Percentiles rank a stretch among this genome's conserved stretches.
These are phyloP conservation scores for Holothuria glaberrima DNA, from an alignment of 35 echinoderm and acorn worm genomes.

Conservation along the genomic window DNA sequence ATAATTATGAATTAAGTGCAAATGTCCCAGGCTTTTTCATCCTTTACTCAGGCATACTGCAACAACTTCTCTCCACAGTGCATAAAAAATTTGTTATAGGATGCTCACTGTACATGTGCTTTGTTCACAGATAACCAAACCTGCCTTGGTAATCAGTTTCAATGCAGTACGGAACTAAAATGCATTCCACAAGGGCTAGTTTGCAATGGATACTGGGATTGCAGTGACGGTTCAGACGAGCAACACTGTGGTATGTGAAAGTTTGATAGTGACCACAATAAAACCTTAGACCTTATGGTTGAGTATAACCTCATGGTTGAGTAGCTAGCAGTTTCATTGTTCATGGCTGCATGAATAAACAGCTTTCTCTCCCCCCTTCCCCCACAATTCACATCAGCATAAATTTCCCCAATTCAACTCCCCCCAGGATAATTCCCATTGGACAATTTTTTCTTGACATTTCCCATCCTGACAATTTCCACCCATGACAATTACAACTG, in stretches of 20 bases:
- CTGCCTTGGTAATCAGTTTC: slow-evolving; percentile 3
- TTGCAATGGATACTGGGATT: slow-evolving; percentile 90
- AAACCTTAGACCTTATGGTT: too few relatives aligned
- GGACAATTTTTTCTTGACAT: too few relatives aligned
- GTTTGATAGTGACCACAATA: background rate
- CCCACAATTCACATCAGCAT: too few relatives aligned
- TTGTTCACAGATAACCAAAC: slow-evolving; percentile 20
- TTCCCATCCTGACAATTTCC: too few relatives aligned
- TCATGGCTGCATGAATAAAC: too few relatives aligned
- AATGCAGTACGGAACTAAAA: background rate
- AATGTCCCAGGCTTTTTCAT: background rate
- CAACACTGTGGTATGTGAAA: slow-evolving; percentile 69
- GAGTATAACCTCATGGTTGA: too few relatives aligned
- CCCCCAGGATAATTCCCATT: too few relatives aligned
- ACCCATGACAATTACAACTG: too few relatives aligned
- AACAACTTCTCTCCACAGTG: background rate
- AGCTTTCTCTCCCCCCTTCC: too few relatives aligned
- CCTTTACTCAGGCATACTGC: too few relatives aligned
- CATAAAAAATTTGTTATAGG: background rate
- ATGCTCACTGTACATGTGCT: background rate
- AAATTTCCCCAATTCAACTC: too few relatives aligned
- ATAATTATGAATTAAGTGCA: background rate
- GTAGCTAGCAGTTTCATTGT: too few relatives aligned
- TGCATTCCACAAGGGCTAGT: slow-evolving; percentile 89
- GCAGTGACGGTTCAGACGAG: slow-evolving; percentile 85